Evolutionary conservation across 1,140 invertebrate genomes (phyloP).

Genomic region (Magallana ariakensis): DNA sequence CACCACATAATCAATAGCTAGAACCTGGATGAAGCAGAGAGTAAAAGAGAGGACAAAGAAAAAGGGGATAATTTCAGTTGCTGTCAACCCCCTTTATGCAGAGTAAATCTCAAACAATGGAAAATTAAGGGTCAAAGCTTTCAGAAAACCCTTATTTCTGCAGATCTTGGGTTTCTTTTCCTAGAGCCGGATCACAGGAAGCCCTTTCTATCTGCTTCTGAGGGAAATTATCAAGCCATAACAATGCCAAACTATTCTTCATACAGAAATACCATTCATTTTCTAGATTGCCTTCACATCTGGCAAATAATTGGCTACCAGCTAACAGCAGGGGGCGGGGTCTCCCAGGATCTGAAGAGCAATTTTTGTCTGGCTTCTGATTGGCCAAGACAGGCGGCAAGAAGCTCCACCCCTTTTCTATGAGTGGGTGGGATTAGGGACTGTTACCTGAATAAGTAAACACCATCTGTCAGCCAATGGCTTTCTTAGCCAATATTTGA

Average conservation of each 20-base stretch:
- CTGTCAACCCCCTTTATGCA: conserved; percentile 5
- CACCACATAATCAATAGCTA: conserved; percentile 11
- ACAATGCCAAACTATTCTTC: conserved; percentile 38
- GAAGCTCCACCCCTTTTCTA: conserved; percentile 9
- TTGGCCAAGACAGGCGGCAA: not conserved
- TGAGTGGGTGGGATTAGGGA: not conserved
- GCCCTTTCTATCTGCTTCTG: conserved; percentile 1
- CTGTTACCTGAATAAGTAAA: conserved; percentile 22
- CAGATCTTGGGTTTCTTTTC: conserved; percentile 23
- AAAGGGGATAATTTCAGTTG: conserved; percentile 24
- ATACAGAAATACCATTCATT: conserved; percentile 38
- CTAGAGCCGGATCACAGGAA: conserved; percentile 27
- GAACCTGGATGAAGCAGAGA: not conserved
- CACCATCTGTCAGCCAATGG: conserved; percentile 18
- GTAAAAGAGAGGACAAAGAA: not conserved
- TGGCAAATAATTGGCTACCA: conserved; percentile 36
- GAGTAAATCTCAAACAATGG: conserved; percentile 15
- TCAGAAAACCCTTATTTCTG: not conserved
- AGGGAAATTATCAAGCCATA: conserved; percentile 33
- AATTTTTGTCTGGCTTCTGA: conserved; percentile 5
- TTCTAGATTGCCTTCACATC: conserved; percentile 38
- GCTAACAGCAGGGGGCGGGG: conserved; percentile 22
- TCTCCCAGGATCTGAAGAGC: not conserved
- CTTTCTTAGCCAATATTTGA: conserved; percentile 39
- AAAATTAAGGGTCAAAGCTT: conserved; percentile 34